Percentiles rank a stretch among this genome's conserved stretches.
phyloP scores from a whole-genome alignment of 2,888 invertebrate species.

The Diarsia mendica region DNA sequence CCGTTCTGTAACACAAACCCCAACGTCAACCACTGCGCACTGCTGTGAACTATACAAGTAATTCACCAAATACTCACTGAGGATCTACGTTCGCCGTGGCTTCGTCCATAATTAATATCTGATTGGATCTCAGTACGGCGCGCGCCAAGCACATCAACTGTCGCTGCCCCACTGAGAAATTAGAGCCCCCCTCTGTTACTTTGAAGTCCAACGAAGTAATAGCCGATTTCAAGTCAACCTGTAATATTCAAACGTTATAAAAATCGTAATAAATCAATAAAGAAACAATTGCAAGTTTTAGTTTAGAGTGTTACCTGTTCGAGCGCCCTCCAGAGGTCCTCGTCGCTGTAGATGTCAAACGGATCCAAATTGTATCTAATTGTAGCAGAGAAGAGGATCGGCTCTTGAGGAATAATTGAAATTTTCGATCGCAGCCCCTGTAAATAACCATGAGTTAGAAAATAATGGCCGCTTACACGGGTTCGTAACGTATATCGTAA shows the following conservation, averaged over 20 bases:
- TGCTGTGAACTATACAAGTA: conserved; percentile 18
- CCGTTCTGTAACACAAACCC: conserved; percentile 89
- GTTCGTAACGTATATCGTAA: conserved; percentile 31
- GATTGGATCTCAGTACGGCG: conserved; percentile 95
- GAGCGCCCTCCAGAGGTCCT: conserved; percentile 93
- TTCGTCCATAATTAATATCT: conserved; percentile 96
- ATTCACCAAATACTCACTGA: conserved; percentile 85
- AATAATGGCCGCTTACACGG: conserved; percentile 42
- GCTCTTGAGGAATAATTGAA: conserved; percentile 94
- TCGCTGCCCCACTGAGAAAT: conserved; percentile 97
- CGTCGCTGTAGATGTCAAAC: conserved; percentile 92
- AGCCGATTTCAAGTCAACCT: conserved; percentile 94
- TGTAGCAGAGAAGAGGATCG: conserved; percentile 93
- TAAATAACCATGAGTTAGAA: conserved; percentile 68
- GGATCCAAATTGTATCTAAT: conserved; percentile 94
- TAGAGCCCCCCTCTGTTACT: conserved; percentile 94
- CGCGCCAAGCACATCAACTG: conserved; percentile 97
- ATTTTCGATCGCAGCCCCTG: conserved; percentile 91
- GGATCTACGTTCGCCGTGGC: conserved; percentile 98
- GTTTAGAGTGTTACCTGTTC: conserved; percentile 90
- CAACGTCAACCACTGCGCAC: conserved; percentile 18
- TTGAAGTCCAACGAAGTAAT: conserved; percentile 92
- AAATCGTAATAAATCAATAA: conserved; percentile 42
- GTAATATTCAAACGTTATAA: conserved; percentile 56
- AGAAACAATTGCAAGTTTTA: conserved; percentile 41